Conservation (phyloP, 2,113 vertebrate genomes). For the Cyanistes caeruleus region DNA sequence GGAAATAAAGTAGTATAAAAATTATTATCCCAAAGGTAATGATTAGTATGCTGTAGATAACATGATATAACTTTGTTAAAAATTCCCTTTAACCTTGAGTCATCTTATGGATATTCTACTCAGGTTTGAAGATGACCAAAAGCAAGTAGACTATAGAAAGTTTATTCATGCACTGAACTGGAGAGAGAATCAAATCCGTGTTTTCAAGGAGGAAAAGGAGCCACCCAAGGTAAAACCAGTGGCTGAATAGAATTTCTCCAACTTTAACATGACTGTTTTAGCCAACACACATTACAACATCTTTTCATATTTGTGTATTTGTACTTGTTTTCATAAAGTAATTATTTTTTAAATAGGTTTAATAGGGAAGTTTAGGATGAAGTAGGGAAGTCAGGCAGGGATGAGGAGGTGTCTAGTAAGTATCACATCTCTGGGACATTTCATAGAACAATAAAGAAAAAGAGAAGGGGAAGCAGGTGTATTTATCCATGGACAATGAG, state of each 20-base stretch:
- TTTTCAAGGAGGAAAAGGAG: background rate
- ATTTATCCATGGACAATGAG: background rate
- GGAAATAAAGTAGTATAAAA: background rate
- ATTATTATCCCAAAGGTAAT: background rate
- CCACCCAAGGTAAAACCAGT: slow-evolving; percentile 76
- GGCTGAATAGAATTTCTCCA: background rate
- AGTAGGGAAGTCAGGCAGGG: background rate
- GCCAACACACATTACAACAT: background rate
- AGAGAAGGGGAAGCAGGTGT: background rate
- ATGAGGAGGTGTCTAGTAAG: fast-evolving
- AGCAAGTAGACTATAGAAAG: slow-evolving; percentile 81
- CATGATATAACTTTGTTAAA: background rate
- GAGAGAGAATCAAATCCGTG: slow-evolving; percentile 74
- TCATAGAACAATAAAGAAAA: background rate
- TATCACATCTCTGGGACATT: background rate
- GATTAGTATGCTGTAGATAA: background rate
- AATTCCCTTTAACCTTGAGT: background rate
- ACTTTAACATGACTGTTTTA: background rate
- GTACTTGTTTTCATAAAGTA: background rate
- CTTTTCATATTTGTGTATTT: background rate
- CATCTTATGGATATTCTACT: slow-evolving; percentile 17
- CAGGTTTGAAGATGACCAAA: slow-evolving; percentile 77
- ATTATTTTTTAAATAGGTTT: background rate
- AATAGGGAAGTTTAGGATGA: background rate
- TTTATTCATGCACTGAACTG: slow-evolving; percentile 85